Evolutionary conservation across 1,140 invertebrate species (phyloP), one percentile per base, ranked within the genome.

Genomic region (Dolichoris vasculosae): DNA sequence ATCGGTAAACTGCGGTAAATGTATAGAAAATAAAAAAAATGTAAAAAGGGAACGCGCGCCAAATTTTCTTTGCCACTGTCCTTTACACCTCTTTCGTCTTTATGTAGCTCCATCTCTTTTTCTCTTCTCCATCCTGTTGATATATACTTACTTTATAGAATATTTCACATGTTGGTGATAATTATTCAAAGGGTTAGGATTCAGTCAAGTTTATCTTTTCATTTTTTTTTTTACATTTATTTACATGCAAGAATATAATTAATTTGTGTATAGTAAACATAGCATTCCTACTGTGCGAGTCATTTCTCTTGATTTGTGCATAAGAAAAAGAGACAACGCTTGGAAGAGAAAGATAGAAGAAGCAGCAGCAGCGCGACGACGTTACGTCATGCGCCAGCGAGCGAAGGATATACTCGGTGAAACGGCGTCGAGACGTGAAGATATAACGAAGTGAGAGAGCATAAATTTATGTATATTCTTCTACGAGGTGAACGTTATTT

Each of bases 361-460:
- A 77, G 64, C 75, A 83, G 35, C 43, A 77, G 63, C 75, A 83
- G 83, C 76, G 63, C 76, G 48, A 81, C 78, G 32, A 51, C 71
- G 84, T 86, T 86, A 86, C 84, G 84, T 86, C 84, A 86, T 73
- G 73, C 79, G 46, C 79, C 23, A 76, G 71, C 79, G 55, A 82
- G 55, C 64, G 78, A 81, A 35, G 32, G 80, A 55, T 77, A 83
- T 77, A 75, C 59, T 46, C 63, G 63, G 76, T 84, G 64, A 78
- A 84, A 84, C 75, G 64, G 32, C 75, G 15, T 67, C 82, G 75
- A 78, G 38, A 51, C 40, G 59, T 83, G 51, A 73, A 83, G 35
- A 55, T 9, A 30, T 64, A 63, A 64, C 35, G 23, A 43, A 63
- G 51, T 26, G 55, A 79, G 32, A 79, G 32, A 73, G 32, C 63